Conservation (phyloP, 92 coral and sea anemone genomes). For the Phenganax marumi region DNA sequence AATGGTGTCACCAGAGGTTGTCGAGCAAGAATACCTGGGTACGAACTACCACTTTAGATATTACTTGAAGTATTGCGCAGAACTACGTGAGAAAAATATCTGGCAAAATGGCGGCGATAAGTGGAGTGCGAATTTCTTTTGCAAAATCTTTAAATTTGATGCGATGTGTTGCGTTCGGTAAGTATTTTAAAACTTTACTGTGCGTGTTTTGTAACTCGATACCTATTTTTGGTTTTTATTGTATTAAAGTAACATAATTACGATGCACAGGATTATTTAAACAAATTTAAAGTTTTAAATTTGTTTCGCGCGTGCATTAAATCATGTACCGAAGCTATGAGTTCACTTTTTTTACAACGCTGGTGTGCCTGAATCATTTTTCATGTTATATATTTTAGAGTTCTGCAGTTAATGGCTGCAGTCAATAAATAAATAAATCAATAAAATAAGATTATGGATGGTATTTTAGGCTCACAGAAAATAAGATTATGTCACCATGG, state of each 20-base stretch:
- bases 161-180: conserved; percentile 37
- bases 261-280: not conserved
- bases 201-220: not conserved
- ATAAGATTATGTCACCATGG: conserved; percentile 16
- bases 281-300: not conserved
- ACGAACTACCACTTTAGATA: not conserved
- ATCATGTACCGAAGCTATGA: too few species aligned
- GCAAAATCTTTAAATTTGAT: conserved; percentile 34
- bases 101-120: conserved; percentile 34
- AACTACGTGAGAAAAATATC: too few species aligned
- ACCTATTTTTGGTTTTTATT: not conserved
- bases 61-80: conserved; percentile 9
- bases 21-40: not conserved
- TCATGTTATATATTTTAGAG: not conserved
- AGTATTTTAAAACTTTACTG: not conserved
- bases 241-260: not conserved
- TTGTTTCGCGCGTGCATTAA: too few species aligned
- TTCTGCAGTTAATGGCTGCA: not conserved
- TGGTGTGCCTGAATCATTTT: too few species aligned
- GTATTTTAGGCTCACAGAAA: conserved; percentile 17
- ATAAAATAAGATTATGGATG: not conserved
- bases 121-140: conserved; percentile 13
- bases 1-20: not conserved
- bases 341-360: too few species aligned
- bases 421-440: not conserved